phyloP scores from a whole-genome alignment of 2,797 vertebrate genomes.

The Esox lucius region DNA sequence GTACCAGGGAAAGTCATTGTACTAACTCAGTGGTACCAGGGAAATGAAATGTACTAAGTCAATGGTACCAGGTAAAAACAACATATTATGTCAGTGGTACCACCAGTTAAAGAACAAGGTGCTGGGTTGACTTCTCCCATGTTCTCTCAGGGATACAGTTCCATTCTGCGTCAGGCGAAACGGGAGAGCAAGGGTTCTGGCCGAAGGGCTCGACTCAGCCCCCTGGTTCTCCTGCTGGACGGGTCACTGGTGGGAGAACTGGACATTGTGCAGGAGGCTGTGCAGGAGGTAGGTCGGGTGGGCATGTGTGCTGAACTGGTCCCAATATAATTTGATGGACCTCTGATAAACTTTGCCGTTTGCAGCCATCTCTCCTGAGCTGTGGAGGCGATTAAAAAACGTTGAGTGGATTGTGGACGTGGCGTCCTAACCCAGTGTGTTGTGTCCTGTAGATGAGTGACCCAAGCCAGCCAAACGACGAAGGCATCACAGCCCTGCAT shows the following conservation, averaged over 20 bases:
- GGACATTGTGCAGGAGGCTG: constrained; percentile 84
- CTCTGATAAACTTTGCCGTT: not conserved
- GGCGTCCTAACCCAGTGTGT: not conserved
- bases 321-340: not conserved
- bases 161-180: constrained; percentile 75
- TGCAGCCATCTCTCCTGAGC: no score
- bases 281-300: constrained; percentile 80
- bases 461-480: constrained; percentile 89
- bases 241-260: constrained; percentile 86
- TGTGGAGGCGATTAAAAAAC: not conserved
- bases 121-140: not conserved
- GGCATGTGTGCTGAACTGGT: not conserved
- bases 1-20: no score
- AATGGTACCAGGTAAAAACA: no score
- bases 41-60: no score
- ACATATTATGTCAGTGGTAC: no score
- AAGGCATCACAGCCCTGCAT: constrained; percentile 92
- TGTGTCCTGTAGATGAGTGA: constrained; percentile 77
- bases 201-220: constrained; percentile 80
- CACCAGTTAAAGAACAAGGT: not conserved
- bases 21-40: no score
- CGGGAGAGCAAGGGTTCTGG: constrained; percentile 54
- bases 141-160: constrained; percentile 75
- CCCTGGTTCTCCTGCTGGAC: constrained; percentile 85
- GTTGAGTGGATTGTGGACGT: not conserved